Evolutionary conservation across 2,113 vertebrate genomes (phyloP), one percentile per base, ranked within the genome.

Genomic region (Corapipo altera): DNA sequence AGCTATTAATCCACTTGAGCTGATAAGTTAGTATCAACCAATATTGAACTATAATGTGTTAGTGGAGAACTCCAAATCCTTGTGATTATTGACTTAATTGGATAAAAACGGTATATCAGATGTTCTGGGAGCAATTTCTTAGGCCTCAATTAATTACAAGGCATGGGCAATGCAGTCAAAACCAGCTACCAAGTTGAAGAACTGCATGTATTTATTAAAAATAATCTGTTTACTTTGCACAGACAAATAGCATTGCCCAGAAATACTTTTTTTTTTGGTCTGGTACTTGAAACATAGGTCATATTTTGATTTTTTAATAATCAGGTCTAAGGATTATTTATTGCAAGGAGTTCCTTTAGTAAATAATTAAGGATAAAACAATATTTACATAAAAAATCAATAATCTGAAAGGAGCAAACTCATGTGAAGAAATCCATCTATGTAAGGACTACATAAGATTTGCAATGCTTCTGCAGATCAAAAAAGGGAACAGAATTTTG

Each of bases 41-140:
- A 84, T 96, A 92, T 88, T 86, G 46, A 73, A 89, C 72, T 64
- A 58, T 21, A 28, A 15, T 4, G 7, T 73, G 80, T 90, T 62
- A 84, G 54, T 14, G 24, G 62, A 58, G 55, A 91, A 86, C 61
- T 92, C 39, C 27, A 95, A 94, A 86, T 94, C 86, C 84, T 73
- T 70, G 46, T 73, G 86, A 78, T 94, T 88, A 83, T 82, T 93
- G 58, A 96, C 44, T 96, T 95, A 94, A 96, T 80, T 88, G 83
- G 84, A 95, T 95, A 91, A 93, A 93, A 92, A 70, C 17, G 66
- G 22, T 41, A 3, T 61, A 64, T 96, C 64, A 87, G 80, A 83
- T 88, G 20, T 86, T 84, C 59, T 77, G 59, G 26, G 59, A 73
- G 16, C 46, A 92, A 70, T 70, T 86, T 93, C 84, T 88, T 86